These are phyloP conservation scores for Strigops habroptila DNA, from an alignment of 2,113 vertebrate species.

Conservation along the genomic window DNA sequence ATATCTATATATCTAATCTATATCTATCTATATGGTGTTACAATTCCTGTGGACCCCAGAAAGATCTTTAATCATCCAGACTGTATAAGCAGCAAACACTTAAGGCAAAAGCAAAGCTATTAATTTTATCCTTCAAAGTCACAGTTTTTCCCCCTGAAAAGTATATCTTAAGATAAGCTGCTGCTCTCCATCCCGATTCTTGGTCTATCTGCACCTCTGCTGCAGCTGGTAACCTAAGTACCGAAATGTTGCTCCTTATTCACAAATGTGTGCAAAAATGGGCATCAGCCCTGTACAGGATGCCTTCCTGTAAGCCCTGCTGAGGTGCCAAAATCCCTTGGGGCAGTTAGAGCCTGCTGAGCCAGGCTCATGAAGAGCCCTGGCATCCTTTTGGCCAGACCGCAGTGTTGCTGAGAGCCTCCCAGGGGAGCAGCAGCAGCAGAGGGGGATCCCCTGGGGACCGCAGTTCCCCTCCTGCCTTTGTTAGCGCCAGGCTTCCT, in stretches of 20 bases:
- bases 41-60: neutral
- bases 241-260: neutral
- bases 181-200: neutral
- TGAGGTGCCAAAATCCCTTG: neutral
- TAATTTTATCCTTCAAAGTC: neutral
- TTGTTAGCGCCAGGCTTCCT: neutral
- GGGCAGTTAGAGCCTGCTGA: neutral
- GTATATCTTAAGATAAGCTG: neutral
- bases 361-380: neutral
- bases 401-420: neutral
- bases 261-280: neutral
- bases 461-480: neutral
- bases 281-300: neutral
- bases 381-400: neutral
- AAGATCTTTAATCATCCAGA: neutral
- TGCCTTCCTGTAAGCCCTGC: neutral
- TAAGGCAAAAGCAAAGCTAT: constrained; percentile 7
- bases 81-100: neutral
- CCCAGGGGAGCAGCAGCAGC: neutral
- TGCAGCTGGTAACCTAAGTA: neutral
- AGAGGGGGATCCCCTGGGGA: neutral
- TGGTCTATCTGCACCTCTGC: neutral
- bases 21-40: neutral
- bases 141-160: neutral
- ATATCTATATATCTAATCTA: neutral